These are phyloP conservation scores for Caenorhabditis sp. DNA, from an alignment of 2,888 invertebrate genomes.

Conservation along the genomic window DNA sequence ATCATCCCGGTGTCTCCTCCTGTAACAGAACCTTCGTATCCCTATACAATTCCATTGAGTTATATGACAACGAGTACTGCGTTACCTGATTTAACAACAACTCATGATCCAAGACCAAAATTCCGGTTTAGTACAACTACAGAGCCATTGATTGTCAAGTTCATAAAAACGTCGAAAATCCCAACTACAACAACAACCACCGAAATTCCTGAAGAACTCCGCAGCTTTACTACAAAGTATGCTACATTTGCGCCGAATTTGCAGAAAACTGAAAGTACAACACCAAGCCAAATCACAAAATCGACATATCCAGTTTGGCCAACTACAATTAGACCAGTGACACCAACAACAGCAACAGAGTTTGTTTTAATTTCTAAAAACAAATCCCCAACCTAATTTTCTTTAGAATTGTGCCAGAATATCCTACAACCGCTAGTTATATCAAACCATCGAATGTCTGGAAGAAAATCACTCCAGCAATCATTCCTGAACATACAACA, in stretches of 20 bases:
- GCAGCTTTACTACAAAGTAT: neutral
- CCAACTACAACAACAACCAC: conserved; percentile 20
- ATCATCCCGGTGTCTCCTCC: conserved; percentile 18
- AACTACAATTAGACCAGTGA: conserved; percentile 24
- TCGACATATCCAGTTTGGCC: conserved; percentile 40
- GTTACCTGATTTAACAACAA: conserved; percentile 15
- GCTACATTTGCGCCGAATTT: neutral
- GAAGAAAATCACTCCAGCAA: conserved; percentile 32
- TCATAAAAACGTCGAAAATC: conserved; percentile 29
- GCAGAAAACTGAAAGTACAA: conserved; percentile 11
- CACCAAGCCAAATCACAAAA: conserved; percentile 26
- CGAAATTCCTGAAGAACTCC: conserved; percentile 5
- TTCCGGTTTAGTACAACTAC: conserved; percentile 40
- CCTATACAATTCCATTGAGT: conserved; percentile 14
- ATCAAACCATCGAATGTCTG: conserved; percentile 27
- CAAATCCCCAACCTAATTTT: neutral
- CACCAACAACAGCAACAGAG: neutral
- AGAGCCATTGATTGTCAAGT: conserved; percentile 30
- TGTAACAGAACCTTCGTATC: no score
- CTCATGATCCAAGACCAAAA: conserved; percentile 25
- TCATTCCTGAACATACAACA: conserved; percentile 30
- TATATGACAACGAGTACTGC: conserved; percentile 19
- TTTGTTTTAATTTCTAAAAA: neutral
- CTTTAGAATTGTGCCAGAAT: neutral
- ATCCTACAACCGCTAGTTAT: conserved; percentile 6